These are phyloP conservation scores for Cephus spinipes DNA, from an alignment of 2,888 invertebrate species.

Conservation along the genomic window DNA sequence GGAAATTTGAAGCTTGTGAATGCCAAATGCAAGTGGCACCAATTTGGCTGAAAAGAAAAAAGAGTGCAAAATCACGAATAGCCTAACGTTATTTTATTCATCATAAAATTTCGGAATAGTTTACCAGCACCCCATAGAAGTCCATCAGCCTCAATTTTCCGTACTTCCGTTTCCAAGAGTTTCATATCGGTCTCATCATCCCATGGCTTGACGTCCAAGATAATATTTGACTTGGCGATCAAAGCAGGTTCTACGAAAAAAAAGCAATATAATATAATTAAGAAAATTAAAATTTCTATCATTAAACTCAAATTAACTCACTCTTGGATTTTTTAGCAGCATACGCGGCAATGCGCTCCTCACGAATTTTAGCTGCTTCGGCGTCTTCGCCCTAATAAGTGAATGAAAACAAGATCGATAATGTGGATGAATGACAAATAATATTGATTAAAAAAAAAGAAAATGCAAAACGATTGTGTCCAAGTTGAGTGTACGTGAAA, in stretches of 20 bases:
- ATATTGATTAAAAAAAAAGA: conserved; percentile 6
- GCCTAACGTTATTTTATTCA: conserved; percentile 7
- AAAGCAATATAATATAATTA: background rate
- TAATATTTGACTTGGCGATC: conserved; percentile 94
- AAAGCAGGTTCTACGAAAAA: conserved; percentile 77
- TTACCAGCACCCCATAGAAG: conserved; percentile 91
- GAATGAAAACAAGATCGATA: conserved; percentile 6
- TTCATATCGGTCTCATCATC: conserved; percentile 95
- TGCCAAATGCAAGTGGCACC: conserved; percentile 92
- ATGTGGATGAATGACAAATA: conserved; percentile 38
- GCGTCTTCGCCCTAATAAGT: conserved; percentile 74
- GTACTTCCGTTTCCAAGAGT: conserved; percentile 83
- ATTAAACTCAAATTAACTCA: conserved; percentile 58
- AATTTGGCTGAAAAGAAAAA: conserved; percentile 76
- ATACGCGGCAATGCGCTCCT: conserved; percentile 90
- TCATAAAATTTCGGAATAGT: conserved; percentile 33
- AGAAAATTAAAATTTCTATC: background rate
- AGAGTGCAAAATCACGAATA: background rate
- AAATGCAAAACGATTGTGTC: background rate
- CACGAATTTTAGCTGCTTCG: conserved; percentile 80
- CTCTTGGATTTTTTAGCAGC: conserved; percentile 92
- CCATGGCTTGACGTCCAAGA: conserved; percentile 94
- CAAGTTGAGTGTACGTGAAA: background rate
- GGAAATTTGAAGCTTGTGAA: conserved; percentile 90
- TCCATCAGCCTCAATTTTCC: conserved; percentile 84